These are phyloP conservation scores for Ylistrum balloti DNA, from an alignment of 1,140 invertebrate species.

Conservation along the genomic window DNA sequence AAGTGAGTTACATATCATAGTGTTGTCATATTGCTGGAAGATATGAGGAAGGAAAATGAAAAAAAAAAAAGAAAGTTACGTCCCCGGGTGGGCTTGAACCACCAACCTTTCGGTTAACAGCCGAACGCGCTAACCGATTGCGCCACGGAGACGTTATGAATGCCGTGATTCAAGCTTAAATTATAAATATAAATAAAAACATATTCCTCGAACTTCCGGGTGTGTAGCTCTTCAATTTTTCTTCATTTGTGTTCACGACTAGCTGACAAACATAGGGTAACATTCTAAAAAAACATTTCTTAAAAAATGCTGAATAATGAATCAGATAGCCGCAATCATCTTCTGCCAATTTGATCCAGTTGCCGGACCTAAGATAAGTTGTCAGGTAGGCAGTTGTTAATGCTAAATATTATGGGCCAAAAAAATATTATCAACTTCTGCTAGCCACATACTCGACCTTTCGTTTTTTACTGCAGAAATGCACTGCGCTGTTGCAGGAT, in stretches of 20 bases:
- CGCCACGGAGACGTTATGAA: constrained; percentile 73
- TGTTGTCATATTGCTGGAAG: no score
- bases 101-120: constrained; percentile 80
- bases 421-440: no score
- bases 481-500: no score
- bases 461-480: no score
- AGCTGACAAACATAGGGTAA: background rate
- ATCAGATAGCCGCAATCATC: constrained; percentile 51
- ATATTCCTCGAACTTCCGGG: background rate
- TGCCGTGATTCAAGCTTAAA: background rate
- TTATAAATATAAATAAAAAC: background rate
- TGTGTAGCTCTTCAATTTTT: background rate
- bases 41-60: background rate
- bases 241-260: background rate
- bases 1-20: no score
- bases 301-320: background rate
- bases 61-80: constrained; percentile 44
- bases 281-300: no score
- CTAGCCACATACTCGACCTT: no score
- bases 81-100: constrained; percentile 79
- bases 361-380: constrained; percentile 61
- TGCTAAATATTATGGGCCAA: no score
- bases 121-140: constrained; percentile 80
- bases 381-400: constrained; percentile 53
- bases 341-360: constrained; percentile 61